These are phyloP conservation scores for Paralvinella palmiformis DNA, from an alignment of 1,140 invertebrate genomes.

Conservation along the genomic window DNA sequence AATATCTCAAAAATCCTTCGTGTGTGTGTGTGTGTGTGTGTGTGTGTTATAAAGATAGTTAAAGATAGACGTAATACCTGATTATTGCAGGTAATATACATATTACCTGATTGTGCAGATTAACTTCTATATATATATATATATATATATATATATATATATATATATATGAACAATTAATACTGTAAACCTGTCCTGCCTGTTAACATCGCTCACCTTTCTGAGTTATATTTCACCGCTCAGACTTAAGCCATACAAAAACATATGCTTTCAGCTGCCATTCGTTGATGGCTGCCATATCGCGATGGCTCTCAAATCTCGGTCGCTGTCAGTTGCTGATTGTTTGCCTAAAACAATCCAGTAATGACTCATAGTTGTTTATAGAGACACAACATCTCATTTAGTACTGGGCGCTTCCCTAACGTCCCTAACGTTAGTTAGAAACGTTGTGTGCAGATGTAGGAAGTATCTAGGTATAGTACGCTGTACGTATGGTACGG, in stretches of 20 bases:
- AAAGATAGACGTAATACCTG: not conserved
- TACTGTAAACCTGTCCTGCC: too few relatives aligned
- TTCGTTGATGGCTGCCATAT: not conserved
- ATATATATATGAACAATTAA: not conserved
- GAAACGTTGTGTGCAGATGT: too few relatives aligned
- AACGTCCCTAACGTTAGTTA: too few relatives aligned
- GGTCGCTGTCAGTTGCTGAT: not conserved
- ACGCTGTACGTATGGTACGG: too few relatives aligned
- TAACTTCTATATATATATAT: constrained; percentile 3
- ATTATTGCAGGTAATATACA: not conserved
- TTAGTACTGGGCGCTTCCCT: too few relatives aligned
- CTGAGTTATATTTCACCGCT: not conserved
- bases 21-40: not conserved
- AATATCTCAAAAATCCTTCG: not conserved
- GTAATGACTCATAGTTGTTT: too few relatives aligned
- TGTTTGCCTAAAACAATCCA: not conserved
- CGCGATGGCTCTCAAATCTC: not conserved
- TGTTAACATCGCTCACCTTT: too few relatives aligned
- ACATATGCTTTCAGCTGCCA: not conserved
- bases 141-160: not conserved
- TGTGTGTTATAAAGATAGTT: not conserved
- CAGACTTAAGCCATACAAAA: not conserved
- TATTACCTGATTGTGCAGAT: not conserved
- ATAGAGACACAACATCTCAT: too few relatives aligned
- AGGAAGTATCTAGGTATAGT: too few relatives aligned